phyloP scores from a whole-genome alignment of 2,797 vertebrate genomes.

The Falco concolor region DNA sequence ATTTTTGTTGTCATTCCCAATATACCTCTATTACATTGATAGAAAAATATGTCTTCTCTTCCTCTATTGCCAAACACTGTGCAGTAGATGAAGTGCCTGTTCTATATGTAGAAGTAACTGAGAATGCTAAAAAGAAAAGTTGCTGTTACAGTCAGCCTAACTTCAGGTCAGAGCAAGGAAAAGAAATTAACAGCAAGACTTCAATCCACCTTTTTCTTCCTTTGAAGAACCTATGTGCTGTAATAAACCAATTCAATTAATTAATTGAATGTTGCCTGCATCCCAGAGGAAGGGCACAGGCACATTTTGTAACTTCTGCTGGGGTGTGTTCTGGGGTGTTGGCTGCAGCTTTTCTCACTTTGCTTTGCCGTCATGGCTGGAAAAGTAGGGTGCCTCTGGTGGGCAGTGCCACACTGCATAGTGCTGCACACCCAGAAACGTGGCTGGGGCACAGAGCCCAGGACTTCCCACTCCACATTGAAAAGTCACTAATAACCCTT shows the following conservation, averaged over 20 bases:
- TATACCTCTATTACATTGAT: not conserved
- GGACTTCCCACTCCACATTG: not conserved
- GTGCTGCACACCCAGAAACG: rapidly evolving
- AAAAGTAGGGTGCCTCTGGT: not conserved
- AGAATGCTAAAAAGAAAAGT: not conserved
- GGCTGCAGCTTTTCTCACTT: not conserved
- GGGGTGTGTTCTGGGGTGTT: not conserved
- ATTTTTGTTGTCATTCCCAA: constrained; percentile 3
- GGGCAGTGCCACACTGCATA: rapidly evolving
- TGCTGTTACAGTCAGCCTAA: not conserved
- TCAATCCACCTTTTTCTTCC: not conserved
- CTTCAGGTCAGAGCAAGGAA: not conserved
- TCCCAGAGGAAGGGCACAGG: not conserved
- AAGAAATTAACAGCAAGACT: not conserved
- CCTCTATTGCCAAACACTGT: not conserved
- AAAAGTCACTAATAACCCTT: not conserved
- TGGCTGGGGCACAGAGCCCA: not conserved
- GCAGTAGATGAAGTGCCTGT: not conserved
- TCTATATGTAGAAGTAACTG: not conserved
- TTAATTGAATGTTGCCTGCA: not conserved
- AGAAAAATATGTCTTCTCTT: not conserved
- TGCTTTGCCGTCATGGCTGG: not conserved
- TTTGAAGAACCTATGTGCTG: not conserved
- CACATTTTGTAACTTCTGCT: not conserved
- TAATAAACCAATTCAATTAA: not conserved